Conservation (phyloP, 2,113 vertebrate genomes). For the Corydoras sp. region DNA sequence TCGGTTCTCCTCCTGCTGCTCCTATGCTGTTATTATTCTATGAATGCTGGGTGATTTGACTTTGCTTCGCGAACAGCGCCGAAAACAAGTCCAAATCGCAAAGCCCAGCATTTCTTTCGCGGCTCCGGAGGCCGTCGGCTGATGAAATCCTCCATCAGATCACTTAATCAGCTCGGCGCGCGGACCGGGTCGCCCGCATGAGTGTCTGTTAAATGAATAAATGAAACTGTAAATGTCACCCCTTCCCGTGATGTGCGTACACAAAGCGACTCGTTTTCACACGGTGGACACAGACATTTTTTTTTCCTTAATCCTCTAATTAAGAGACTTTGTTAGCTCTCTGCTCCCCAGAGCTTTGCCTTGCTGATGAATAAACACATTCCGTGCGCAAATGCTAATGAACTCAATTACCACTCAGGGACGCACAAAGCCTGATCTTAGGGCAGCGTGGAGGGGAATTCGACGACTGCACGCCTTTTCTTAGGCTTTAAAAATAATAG, state of each 20-base stretch:
- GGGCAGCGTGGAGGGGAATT: background rate
- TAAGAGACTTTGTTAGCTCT: slow-evolving; percentile 1
- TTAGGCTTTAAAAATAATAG: too few relatives aligned
- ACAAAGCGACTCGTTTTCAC: background rate
- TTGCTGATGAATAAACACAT: slow-evolving; percentile 3
- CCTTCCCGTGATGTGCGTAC: background rate
- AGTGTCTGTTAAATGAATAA: slow-evolving; percentile 10
- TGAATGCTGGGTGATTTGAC: too few relatives aligned
- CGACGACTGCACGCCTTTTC: too few relatives aligned
- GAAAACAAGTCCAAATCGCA: too few relatives aligned
- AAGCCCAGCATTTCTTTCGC: too few relatives aligned
- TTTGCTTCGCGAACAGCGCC: too few relatives aligned
- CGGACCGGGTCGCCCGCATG: too few relatives aligned
- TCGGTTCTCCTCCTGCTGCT: too few relatives aligned
- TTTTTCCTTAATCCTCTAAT: slow-evolving; percentile 1
- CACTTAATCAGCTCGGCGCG: too few relatives aligned
- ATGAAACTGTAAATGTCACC: background rate
- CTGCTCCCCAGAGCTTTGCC: background rate
- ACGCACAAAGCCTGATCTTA: background rate
- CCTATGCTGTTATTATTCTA: too few relatives aligned
- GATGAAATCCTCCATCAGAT: too few relatives aligned
- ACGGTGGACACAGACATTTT: slow-evolving; percentile 9
- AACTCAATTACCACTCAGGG: slow-evolving; percentile 1
- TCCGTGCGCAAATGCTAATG: background rate
- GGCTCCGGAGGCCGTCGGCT: too few relatives aligned